Evolutionary conservation across 2,888 invertebrate species (phyloP).

Genomic region (Leistus spinibarbis): DNA sequence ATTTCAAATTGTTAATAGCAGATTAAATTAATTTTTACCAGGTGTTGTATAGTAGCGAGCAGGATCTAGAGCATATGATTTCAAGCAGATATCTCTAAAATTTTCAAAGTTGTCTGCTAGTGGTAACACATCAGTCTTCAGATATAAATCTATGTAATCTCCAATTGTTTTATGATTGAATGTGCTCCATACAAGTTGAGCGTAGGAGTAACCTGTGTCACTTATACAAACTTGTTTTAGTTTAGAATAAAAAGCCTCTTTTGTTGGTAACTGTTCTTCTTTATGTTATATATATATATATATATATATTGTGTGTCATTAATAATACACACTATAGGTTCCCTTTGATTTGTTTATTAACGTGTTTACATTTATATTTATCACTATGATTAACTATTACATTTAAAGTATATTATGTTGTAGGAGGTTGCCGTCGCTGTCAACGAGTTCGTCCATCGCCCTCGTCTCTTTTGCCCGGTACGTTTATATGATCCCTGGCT

Average conservation of each 20-base stretch:
- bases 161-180: neutral
- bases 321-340: no score
- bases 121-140: constrained; percentile 47
- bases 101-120: constrained; percentile 49
- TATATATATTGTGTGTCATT: no score
- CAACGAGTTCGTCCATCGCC: no score
- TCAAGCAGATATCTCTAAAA: constrained; percentile 46
- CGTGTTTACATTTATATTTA: no score
- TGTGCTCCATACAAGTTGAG: neutral
- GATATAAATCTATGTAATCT: constrained; percentile 41
- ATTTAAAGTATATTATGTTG: no score
- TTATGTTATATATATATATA: no score
- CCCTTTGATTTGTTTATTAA: no score
- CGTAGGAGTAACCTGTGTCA: neutral
- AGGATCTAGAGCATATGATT: constrained; percentile 46
- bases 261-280: neutral
- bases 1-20: neutral
- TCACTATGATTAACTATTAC: no score
- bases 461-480: no score
- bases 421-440: no score
- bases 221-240: neutral
- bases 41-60: constrained; percentile 50
- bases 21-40: neutral
- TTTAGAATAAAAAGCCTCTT: neutral
- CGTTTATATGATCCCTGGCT: no score